Evolutionary conservation across 2,797 vertebrate species (phyloP), one percentile per base, ranked within the genome.

Genomic region (Glossophaga mutica): DNA sequence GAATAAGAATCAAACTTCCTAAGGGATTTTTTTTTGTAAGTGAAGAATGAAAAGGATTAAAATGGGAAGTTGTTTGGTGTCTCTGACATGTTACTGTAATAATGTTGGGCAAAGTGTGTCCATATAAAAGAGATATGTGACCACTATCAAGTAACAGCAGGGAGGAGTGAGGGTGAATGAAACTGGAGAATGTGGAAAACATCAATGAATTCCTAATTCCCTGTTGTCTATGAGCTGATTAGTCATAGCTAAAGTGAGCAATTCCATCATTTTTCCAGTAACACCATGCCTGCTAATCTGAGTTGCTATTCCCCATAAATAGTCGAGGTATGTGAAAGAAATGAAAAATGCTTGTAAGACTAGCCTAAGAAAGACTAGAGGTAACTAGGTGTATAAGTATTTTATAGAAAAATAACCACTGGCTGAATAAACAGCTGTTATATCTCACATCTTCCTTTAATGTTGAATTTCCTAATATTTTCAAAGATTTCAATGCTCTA

Each of bases 41-140:
- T 83, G 68, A 94, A 90, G 19, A 96, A 84, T 86, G 44, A 89
- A 87, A 94, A 79, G n/a, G 19, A 97, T 84, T 84, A 34, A 87
- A 88, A 91, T 42, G 87, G 46, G 90, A 93, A 26, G 18, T 44
- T 79, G 3, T 71, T 91, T 55, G 39, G 9, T 87, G 82, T 34
- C 62, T 71, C 6, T 92, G 71, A 89, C 8, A 57, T 77, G 52
- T 67, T 68, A 83, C 1, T 24, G 15, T 26, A 92, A 77, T 52
- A 93, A 62, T 12, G 6, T 55, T 50, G 19, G n/a, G 39, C 37
- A 90, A 73, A 50, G 15, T 39, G 2, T 68, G 14, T 55, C 26
- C 29, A 81, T 6, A 55, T 59, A 50, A 62, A 71, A 91, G 65
- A 18, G 39, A 79, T 67, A 37, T 19, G 44, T 71, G 78, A 3